phyloP scores from a whole-genome alignment of 2,797 vertebrate genomes.

The Manis javanica region DNA sequence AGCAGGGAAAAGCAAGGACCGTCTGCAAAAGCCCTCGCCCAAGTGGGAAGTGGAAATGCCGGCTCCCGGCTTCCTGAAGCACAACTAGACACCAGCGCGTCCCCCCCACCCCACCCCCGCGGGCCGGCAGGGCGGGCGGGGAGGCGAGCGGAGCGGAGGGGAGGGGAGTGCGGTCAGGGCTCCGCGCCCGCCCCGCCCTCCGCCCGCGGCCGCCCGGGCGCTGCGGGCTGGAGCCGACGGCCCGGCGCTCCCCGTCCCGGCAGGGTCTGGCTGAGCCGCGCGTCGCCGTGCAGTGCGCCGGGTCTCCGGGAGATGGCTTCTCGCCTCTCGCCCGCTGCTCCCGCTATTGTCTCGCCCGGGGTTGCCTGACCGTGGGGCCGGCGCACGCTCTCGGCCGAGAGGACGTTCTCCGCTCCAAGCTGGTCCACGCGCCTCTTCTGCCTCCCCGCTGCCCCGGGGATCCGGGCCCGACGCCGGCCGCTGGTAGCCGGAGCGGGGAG shows the following conservation, averaged over 20 bases:
- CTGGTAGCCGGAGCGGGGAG: not conserved
- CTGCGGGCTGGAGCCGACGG: slow-evolving; percentile 33
- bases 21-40: not conserved
- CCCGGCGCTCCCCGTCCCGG: slow-evolving; percentile 40
- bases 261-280: slow-evolving; percentile 30
- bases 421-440: not conserved
- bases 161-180: not conserved
- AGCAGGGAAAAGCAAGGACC: not conserved
- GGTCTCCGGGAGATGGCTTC: slow-evolving; percentile 80
- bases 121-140: not conserved
- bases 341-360: slow-evolving; percentile 76
- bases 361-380: slow-evolving; percentile 62
- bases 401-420: not conserved
- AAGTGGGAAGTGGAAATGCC: not conserved
- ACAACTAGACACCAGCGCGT: not conserved
- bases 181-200: slow-evolving; percentile 68
- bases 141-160: not conserved
- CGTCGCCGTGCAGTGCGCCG: slow-evolving; percentile 73
- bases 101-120: not conserved
- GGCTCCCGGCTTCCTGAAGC: not conserved
- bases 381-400: slow-evolving; percentile 39
- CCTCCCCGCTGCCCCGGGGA: not conserved
- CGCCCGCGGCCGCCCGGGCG: not conserved
- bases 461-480: not conserved
- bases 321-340: slow-evolving; percentile 29